phyloP scores from a whole-genome alignment of 1,140 invertebrate genomes.

The Apis cerana region DNA sequence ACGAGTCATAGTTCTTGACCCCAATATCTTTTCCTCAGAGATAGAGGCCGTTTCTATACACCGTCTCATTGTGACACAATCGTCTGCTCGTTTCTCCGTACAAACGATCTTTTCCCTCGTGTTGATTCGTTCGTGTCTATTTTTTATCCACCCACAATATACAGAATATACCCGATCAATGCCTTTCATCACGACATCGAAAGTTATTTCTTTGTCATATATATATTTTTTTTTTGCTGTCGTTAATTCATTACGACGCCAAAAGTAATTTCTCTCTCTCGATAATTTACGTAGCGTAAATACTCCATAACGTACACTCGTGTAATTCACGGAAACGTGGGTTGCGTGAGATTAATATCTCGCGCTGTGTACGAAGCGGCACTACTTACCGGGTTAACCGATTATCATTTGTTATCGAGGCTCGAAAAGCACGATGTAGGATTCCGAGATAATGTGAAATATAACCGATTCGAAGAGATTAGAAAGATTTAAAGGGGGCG shows the following conservation, averaged over 20 bases:
- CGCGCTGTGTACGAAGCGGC: conserved; percentile 20
- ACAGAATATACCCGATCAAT: not conserved
- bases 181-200: not conserved
- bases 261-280: too few relatives aligned
- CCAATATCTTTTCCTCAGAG: conserved; percentile 22
- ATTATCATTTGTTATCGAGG: conserved; percentile 2
- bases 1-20: conserved; percentile 41
- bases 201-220: not conserved
- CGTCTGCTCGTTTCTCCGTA: not conserved
- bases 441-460: too few relatives aligned
- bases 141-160: not conserved
- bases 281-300: too few relatives aligned
- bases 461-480: too few relatives aligned
- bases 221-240: too few relatives aligned
- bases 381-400: conserved; percentile 9
- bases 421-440: not conserved
- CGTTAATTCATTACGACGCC: too few relatives aligned
- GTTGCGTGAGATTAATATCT: conserved; percentile 28
- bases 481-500: not conserved
- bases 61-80: not conserved
- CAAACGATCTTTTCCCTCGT: not conserved
- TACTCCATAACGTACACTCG: not conserved
- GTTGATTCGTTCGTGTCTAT: not conserved
- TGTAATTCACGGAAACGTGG: not conserved
- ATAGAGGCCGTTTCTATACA: not conserved